These are phyloP conservation scores for Drosophila pectinifera DNA, from an alignment of 1,140 invertebrate species.

Conservation along the genomic window DNA sequence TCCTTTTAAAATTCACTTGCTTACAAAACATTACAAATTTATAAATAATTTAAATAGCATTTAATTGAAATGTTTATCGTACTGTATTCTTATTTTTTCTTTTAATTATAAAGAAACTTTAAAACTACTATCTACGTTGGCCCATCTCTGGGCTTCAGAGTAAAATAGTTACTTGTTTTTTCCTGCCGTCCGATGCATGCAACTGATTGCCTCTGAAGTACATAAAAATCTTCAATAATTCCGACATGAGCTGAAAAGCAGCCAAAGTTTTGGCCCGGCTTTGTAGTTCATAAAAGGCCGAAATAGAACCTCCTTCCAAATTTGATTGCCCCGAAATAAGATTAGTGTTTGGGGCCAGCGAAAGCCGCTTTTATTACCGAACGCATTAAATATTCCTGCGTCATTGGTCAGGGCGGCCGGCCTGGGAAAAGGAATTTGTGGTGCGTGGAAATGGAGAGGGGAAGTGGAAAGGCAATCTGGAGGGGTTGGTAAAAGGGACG, in stretches of 20 bases:
- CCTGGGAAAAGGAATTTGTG: slow-evolving; percentile 35
- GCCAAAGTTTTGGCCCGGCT: slow-evolving; percentile 47
- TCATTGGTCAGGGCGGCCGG: slow-evolving; percentile 52
- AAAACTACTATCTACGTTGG: not conserved
- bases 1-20: too few relatives aligned
- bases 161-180: slow-evolving; percentile 19
- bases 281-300: slow-evolving; percentile 60
- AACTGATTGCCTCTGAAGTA: slow-evolving; percentile 68
- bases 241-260: slow-evolving; percentile 26
- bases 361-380: slow-evolving; percentile 78
- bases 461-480: slow-evolving; percentile 11
- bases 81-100: too few relatives aligned
- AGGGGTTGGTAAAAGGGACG: not conserved
- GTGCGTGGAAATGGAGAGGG: slow-evolving; percentile 28
- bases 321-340: slow-evolving; percentile 67
- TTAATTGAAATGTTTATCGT: too few relatives aligned
- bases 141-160: not conserved
- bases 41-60: too few relatives aligned
- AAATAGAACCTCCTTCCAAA: slow-evolving; percentile 17
- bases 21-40: too few relatives aligned
- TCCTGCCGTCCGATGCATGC: slow-evolving; percentile 56
- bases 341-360: slow-evolving; percentile 64
- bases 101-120: too few relatives aligned
- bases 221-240: slow-evolving; percentile 67
- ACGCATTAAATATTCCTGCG: slow-evolving; percentile 77